Base-by-base conservation (phyloP, 2,113 vertebrate species). In the Calidris pygmaea region DNA sequence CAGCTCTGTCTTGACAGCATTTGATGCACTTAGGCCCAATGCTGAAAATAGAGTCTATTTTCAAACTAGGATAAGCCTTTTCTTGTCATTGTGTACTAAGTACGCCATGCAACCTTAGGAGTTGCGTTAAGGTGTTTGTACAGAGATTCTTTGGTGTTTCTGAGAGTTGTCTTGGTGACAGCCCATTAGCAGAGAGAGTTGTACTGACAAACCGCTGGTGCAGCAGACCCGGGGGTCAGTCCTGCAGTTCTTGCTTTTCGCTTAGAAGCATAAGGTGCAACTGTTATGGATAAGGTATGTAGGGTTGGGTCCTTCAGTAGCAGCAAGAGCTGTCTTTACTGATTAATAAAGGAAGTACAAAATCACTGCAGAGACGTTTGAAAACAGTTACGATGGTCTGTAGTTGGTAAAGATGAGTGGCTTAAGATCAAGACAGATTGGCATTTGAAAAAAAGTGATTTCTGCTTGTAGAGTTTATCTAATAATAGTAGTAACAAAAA, bases 101-200 rank as follows among this genome's bases (percentile, higher is more conserved):
- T 6, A 73, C 34, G 2, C 71, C 35, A 59, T 71, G 78, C 72
- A 52, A 23, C 30, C 60, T 27, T 5, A 77, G 86, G 53, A 82
- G 63, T n/a, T 41, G 52, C 7, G 15, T 23, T 43, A 8, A 39
- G 81, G 63, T 75, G 72, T 71, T 60, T 52, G 67, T 39, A 2
- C 56, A 6, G 62, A 56, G 65, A 71, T 43, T 29, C 67, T 77
- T 14, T 68, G 63, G 53, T 30, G 59, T 62, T 74, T 78, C 71
- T 19, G 32, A 20, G 83, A 71, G 86, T 70, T 96, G 81, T 87
- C 87, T 62, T 80, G 93, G 95, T 95, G 95, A 85, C 75, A 37
- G 90, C 78, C 81, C 85, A 55, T 96, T 76, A 83, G 65, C 63
- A 71, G 55, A 85, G 62, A 32, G 82, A 70, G 82, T 63, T 79